phyloP scores from a whole-genome alignment of 2,113 vertebrate genomes.

The Saguinus imperator region DNA sequence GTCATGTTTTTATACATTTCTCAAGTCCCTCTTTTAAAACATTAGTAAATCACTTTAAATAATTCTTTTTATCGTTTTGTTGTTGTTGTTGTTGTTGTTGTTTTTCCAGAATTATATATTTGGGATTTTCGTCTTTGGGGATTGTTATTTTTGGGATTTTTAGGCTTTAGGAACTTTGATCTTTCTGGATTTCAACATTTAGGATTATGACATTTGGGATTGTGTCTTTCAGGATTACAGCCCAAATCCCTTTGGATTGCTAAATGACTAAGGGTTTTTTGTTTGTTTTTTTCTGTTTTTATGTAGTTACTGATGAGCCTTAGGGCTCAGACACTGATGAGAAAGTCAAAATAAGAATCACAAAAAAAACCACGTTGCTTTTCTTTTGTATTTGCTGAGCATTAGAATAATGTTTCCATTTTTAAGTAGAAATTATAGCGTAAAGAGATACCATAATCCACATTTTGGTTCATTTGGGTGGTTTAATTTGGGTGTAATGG shows the following conservation, averaged over 20 bases:
- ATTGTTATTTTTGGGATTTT: background rate
- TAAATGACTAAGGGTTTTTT: background rate
- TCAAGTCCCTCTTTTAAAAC: background rate
- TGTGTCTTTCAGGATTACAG: background rate
- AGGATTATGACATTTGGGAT: background rate
- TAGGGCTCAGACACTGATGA: conserved; percentile 22
- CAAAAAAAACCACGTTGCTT: background rate
- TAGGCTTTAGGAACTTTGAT: background rate
- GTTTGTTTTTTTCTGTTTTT: background rate
- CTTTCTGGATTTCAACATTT: background rate
- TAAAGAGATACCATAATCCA: conserved; percentile 57
- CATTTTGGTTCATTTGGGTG: conserved; percentile 53
- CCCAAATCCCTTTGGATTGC: background rate
- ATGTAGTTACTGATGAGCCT: background rate
- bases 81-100: background rate
- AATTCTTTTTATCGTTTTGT: background rate
- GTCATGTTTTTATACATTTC: background rate
- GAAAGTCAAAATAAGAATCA: background rate
- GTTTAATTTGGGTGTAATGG: conserved; percentile 28
- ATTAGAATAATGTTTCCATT: conserved; percentile 30
- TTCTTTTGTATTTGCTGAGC: conserved; percentile 45
- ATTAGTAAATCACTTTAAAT: background rate
- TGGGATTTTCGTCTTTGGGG: background rate
- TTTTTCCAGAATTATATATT: background rate
- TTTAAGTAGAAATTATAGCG: conserved; percentile 29